Evolutionary conservation across 2,797 vertebrate species (phyloP), one percentile per base, ranked within the genome.

Genomic region (Helarctos malayanus): DNA sequence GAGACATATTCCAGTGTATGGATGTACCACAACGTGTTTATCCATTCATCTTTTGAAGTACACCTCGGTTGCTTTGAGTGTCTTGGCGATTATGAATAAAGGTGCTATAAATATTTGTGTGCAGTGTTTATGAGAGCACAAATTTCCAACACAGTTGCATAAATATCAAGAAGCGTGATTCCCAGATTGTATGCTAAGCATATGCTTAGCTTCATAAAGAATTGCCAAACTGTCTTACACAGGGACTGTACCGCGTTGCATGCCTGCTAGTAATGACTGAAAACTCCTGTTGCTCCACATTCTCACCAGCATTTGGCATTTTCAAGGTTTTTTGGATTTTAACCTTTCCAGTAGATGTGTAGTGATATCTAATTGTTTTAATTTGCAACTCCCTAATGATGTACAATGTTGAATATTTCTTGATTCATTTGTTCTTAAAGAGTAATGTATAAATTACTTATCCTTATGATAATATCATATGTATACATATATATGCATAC

Each of bases 201-300:
- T 8, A 4, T 38, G 3, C 7, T 21, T 4, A 41, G 18, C 9
- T 52, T 76, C 41, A 3, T 27, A 65, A 73, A 25, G 15, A 65
- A n/a, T 9, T 91, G 45, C 14, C n/a, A 23, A 13, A 18, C 16
- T 69, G 9, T 35, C 4, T 23, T 27, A 13, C n/a, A 54, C 23
- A 29, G 4, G 3, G 7, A 14, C 57, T 35, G 2, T 6, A 2
- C 1, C 13, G 16, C n/a, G 35, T 54, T 75, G 3, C 7, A 9
- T 59, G 81, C 38, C 29, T 25, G 11, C 18, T 45, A 45, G 45
- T 4, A 68, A 18, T 54, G n/a, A 78, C 12, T 32, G 41, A 45
- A 23, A 41, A 1, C 14, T 35, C 15, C n/a, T 54, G 16, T 7
- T 71, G 12, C 3, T 54, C 32, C 7, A 5, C 5, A 82, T 49